Evolutionary conservation across 2,888 invertebrate species (phyloP).

Genomic region (Malthinus seriepunctatus): DNA sequence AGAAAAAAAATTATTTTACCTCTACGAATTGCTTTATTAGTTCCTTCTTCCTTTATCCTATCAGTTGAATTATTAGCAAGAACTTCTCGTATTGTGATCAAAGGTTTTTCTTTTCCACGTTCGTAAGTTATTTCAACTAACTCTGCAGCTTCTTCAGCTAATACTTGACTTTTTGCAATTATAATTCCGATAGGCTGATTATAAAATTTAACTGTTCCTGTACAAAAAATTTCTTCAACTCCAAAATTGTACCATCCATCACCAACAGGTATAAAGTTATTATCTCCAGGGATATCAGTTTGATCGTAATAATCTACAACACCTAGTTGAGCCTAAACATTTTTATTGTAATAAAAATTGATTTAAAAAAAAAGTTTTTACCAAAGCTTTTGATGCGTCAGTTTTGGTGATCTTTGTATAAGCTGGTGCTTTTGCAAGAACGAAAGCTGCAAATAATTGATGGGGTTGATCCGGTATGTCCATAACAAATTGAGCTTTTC

Average conservation of each 20-base stretch:
- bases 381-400: slow-evolving; percentile 65
- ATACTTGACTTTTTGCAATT: slow-evolving; percentile 62
- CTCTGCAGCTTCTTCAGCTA: slow-evolving; percentile 62
- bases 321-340: background rate
- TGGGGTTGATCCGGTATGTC: slow-evolving; percentile 60
- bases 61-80: slow-evolving; percentile 53
- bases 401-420: slow-evolving; percentile 58
- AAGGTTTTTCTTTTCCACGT: slow-evolving; percentile 50
- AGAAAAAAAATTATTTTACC: too few species aligned
- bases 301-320: background rate
- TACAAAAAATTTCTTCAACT: slow-evolving; percentile 55
- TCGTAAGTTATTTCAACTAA: slow-evolving; percentile 61
- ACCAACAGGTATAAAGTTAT: slow-evolving; percentile 62
- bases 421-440: slow-evolving; percentile 52
- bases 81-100: slow-evolving; percentile 56
- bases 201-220: slow-evolving; percentile 60
- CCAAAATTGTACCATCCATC: slow-evolving; percentile 27
- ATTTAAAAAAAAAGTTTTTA: slow-evolving; percentile 41
- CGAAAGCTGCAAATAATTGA: slow-evolving; percentile 70
- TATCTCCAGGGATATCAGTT: background rate
- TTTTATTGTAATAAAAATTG: background rate
- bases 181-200: slow-evolving; percentile 75
- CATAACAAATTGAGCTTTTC: slow-evolving; percentile 68
- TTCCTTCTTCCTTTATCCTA: slow-evolving; percentile 49
- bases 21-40: too few species aligned